These are phyloP conservation scores for Gavialis gangeticus DNA, from an alignment of 2,113 vertebrate species.

Conservation along the genomic window DNA sequence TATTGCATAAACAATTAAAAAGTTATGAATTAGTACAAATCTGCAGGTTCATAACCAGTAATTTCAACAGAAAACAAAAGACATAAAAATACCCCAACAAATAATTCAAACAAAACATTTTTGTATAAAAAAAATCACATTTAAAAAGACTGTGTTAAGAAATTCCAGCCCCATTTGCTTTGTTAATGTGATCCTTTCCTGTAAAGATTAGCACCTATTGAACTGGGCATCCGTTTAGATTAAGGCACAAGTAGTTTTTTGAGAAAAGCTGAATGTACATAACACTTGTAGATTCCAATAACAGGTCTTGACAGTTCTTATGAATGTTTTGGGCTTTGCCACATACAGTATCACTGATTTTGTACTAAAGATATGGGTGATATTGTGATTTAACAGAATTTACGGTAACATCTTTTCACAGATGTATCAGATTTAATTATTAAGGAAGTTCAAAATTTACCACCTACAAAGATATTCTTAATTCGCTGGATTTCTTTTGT, in stretches of 20 bases:
- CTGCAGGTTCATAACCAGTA: slow-evolving; percentile 66
- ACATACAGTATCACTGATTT: fast-evolving
- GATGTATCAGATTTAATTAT: background rate
- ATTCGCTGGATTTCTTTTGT: background rate
- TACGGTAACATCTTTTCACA: background rate
- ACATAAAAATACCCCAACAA: slow-evolving; percentile 57
- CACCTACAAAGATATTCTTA: background rate
- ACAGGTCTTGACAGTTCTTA: background rate
- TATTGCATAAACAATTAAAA: slow-evolving; percentile 81
- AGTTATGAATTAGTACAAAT: slow-evolving; percentile 75
- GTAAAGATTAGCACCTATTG: slow-evolving; percentile 20
- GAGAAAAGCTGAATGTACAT: background rate
- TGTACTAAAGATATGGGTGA: fast-evolving
- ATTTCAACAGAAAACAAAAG: slow-evolving; percentile 68
- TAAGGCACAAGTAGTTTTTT: background rate
- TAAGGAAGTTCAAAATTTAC: background rate
- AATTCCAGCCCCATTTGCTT: slow-evolving; percentile 37
- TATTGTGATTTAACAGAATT: fast-evolving
- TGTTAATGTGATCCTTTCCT: background rate
- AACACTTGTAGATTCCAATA: background rate
- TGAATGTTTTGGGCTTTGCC: background rate
- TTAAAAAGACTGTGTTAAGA: slow-evolving; percentile 33
- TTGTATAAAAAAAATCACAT: slow-evolving; percentile 40
- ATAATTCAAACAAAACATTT: slow-evolving; percentile 53
- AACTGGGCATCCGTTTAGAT: background rate